phyloP scores from a whole-genome alignment of 2,113 vertebrate species.

The Trochalopteron elliotii region DNA sequence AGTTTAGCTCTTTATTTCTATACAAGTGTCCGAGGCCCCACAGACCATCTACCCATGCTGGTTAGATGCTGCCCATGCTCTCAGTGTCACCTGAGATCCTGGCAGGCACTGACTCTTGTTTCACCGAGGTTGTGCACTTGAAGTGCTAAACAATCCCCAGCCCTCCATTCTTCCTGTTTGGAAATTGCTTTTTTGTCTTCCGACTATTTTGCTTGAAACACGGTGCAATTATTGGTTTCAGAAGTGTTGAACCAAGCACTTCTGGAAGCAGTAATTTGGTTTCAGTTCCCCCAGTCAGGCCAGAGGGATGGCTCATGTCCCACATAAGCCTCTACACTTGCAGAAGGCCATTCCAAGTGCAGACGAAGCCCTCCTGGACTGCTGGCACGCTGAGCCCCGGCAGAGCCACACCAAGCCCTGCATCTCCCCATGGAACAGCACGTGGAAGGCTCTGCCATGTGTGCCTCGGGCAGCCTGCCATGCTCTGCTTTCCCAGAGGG shows the following conservation, averaged over 20 bases:
- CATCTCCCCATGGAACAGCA: accelerated
- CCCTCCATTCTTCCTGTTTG: accelerated
- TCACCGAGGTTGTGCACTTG: neutral
- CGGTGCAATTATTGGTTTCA: neutral
- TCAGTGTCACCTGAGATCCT: neutral
- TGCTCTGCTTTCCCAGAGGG: neutral
- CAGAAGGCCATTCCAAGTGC: neutral
- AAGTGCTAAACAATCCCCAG: neutral
- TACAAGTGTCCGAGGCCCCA: neutral
- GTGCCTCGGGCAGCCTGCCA: neutral
- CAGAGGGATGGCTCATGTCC: neutral
- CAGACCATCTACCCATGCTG: accelerated
- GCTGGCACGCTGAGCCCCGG: accelerated
- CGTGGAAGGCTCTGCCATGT: neutral
- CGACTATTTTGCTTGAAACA: accelerated
- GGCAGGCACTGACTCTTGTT: neutral
- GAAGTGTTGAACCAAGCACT: neutral
- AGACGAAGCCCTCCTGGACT: neutral
- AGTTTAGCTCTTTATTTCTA: neutral
- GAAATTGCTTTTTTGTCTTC: neutral
- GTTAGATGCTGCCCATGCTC: neutral
- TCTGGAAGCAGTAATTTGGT: neutral
- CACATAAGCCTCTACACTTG: accelerated
- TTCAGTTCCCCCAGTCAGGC: neutral
- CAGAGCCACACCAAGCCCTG: accelerated